These are phyloP conservation scores for Iphiclides podalirius DNA, from an alignment of 2,888 invertebrate species.

Conservation along the genomic window DNA sequence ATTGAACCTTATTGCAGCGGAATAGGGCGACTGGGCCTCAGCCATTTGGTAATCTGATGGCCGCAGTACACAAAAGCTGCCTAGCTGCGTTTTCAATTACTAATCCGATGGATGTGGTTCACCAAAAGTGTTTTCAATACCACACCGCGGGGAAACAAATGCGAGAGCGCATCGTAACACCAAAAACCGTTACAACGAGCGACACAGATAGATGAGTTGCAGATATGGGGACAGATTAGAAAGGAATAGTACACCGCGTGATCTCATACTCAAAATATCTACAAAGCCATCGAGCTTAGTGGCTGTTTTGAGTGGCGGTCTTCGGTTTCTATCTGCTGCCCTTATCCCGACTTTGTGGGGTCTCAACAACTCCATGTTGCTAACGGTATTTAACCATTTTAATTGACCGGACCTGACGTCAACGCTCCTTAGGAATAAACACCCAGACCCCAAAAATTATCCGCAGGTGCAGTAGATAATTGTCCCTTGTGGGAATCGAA, in stretches of 20 bases:
- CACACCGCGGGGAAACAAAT: slow-evolving; percentile 2
- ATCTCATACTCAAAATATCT: too few relatives aligned
- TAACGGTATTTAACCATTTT: too few relatives aligned
- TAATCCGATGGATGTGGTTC: not conserved
- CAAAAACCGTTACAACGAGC: slow-evolving; percentile 26
- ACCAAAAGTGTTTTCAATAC: slow-evolving; percentile 3
- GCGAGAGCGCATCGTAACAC: slow-evolving; percentile 9
- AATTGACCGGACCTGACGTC: too few relatives aligned
- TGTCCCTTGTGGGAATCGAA: too few relatives aligned
- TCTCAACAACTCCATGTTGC: too few relatives aligned
- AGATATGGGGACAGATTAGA: not conserved
- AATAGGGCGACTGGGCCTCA: slow-evolving; percentile 20
- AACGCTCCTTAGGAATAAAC: too few relatives aligned
- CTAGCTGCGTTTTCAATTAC: slow-evolving; percentile 19
- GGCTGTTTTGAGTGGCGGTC: too few relatives aligned
- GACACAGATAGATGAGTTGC: slow-evolving; percentile 4
- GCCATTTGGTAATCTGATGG: slow-evolving; percentile 20
- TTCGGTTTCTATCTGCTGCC: too few relatives aligned
- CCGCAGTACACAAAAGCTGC: slow-evolving; percentile 5
- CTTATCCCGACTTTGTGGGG: too few relatives aligned
- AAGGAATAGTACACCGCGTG: not conserved
- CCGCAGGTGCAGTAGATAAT: too few relatives aligned
- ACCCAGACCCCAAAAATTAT: too few relatives aligned
- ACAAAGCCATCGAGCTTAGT: too few relatives aligned
- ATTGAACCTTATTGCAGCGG: slow-evolving; percentile 37